Base-by-base conservation (phyloP, 1,140 invertebrate genomes). In the Gryllus bimaculatus region DNA sequence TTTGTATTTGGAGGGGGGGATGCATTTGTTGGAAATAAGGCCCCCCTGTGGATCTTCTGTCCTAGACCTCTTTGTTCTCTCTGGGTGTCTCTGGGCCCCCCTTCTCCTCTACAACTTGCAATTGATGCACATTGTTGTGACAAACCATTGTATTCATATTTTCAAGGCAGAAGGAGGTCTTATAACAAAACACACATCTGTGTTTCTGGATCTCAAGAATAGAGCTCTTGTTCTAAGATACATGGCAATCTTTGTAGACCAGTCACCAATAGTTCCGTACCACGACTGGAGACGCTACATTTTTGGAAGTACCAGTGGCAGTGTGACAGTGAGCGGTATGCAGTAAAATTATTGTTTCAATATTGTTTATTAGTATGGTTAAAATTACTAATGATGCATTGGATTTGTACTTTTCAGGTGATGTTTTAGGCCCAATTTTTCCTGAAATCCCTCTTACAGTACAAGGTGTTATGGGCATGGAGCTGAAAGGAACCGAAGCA, bases 191-290 rank as follows among this genome's bases (percentile, higher is more conserved):
- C 90, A 92, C 82, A 91, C 90, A 0, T 89, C 90, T 0, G 83
- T 89, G 74, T 82, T 91, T 21, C 83, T 92, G 12, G 90, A 91
- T 81, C 83, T 92, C 81, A 89, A 89, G 82, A 89, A 85, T 78
- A 86, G 88, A 81, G 88, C 88, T 20, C 86, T 88, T 20, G 85
- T 88, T 0, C 84, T 90, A 8, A 86, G 88, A 26, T 90, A 90
- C 81, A 83, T 91, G 74, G 87, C 91, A 81, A 88, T 92, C 26
- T 86, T 86, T 18, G 86, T 90, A 8, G 89, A 90, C 73, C 89
- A 91, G 84, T 85, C 87, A 73, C 90, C 90, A 48, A 85, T 88
- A 13, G 87, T 89, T 78, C 90, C 90, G 5, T 89, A 90, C 81
- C 83, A 89, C 78, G 83, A 87, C 80, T 86, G 87, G 79, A 85